phyloP scores from a whole-genome alignment of 2,113 vertebrate species.

The Brachypteracias leptosomus region DNA sequence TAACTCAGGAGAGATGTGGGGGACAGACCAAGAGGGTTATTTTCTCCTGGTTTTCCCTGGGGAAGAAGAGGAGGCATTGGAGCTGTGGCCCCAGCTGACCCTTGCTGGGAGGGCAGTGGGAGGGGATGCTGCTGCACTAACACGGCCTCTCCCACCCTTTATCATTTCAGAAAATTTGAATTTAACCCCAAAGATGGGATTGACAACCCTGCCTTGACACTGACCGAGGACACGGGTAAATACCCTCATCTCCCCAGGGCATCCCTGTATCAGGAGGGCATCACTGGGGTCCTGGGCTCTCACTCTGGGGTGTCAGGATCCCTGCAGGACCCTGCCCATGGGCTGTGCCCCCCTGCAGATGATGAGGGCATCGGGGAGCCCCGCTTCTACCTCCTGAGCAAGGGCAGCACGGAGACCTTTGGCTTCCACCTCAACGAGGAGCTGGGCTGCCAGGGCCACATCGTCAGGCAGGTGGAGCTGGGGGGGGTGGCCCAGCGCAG shows the following conservation, averaged over 20 bases:
- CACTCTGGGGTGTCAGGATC: neutral
- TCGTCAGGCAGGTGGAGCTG: constrained; percentile 76
- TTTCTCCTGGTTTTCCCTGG: neutral
- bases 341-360: constrained; percentile 6
- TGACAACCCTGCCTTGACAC: constrained; percentile 89
- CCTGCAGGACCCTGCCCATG: neutral
- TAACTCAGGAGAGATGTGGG: neutral
- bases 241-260: neutral
- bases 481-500: constrained; percentile 77
- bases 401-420: constrained; percentile 69
- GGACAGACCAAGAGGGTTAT: neutral
- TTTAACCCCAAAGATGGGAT: constrained; percentile 93
- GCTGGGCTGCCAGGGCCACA: constrained; percentile 70
- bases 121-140: neutral
- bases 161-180: constrained; percentile 82
- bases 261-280: neutral
- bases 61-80: neutral
- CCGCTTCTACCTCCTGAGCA: constrained; percentile 84
- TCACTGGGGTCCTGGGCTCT: neutral
- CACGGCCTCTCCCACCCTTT: neutral
- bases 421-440: constrained; percentile 83
- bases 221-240: constrained; percentile 86
- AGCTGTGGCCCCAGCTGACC: neutral
- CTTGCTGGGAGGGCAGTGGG: neutral
- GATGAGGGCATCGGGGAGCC: constrained; percentile 17